phyloP scores from a whole-genome alignment of 2,113 vertebrate genomes.

The Salvelinus namaycush region DNA sequence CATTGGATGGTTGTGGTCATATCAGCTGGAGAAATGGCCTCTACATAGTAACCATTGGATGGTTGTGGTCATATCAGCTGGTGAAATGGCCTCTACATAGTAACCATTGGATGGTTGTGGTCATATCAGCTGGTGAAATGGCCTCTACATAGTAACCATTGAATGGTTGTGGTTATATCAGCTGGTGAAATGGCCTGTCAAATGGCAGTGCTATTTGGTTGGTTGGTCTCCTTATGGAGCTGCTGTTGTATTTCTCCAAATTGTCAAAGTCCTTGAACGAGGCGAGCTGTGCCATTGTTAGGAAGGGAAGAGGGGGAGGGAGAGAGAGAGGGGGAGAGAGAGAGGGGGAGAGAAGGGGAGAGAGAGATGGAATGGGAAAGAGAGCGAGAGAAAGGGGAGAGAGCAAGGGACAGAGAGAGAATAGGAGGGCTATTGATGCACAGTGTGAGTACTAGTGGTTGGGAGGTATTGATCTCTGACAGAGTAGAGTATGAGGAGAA shows the following conservation, averaged over 20 bases:
- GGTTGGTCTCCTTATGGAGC: background rate
- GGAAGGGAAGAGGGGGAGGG: background rate
- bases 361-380: background rate
- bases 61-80: too few relatives aligned
- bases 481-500: background rate
- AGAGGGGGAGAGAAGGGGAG: too few relatives aligned
- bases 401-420: background rate
- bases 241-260: background rate
- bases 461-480: background rate
- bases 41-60: too few relatives aligned
- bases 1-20: too few relatives aligned
- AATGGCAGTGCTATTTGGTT: conserved; percentile 9
- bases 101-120: too few relatives aligned
- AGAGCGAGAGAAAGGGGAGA: background rate
- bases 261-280: too few relatives aligned
- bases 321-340: too few relatives aligned
- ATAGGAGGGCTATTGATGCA: conserved; percentile 2
- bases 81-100: too few relatives aligned
- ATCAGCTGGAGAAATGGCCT: too few relatives aligned
- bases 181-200: background rate
- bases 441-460: background rate
- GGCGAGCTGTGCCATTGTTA: background rate
- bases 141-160: too few relatives aligned
- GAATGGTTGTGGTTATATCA: too few relatives aligned
- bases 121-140: too few relatives aligned